Evolutionary conservation across 2,797 vertebrate species (phyloP), one percentile per base, ranked within the genome.

Genomic region (Spea hammondii): DNA sequence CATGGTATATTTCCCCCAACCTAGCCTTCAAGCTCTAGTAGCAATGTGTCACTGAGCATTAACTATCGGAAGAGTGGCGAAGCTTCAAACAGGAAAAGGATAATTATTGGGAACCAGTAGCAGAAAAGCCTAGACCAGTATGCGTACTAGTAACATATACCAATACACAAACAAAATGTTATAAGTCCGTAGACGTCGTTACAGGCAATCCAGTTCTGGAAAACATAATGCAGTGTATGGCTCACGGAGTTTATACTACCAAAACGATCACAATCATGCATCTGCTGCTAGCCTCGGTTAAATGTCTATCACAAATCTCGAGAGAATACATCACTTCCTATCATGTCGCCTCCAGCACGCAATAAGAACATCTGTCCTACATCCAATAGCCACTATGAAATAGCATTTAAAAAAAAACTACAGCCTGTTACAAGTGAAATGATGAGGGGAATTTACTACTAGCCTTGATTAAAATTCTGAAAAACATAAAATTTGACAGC

Each of bases 261-360:
- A 76, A 59, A 76, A 51, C 51, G 11, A 71, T 57, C 8, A 65
- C 49, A 71, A 80, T 17, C 46, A 17, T 65, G 54, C 79, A 80
- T 80, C 66, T 75, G 79, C 68, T 54, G 8, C 57, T 75, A 65
- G 57, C 45, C 17, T 44, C 74, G 49, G 72, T 48, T 53, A 69
- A 79, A 65, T 69, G 78, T 70, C 66, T 65, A 66, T 76, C 76
- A 76, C 67, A 80, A 65, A 60, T 76, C 73, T 66, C 73, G 66
- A 8, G 73, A 76, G 73, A 50, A 51, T 71, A 76, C 73, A 80
- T 75, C 14, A 80, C 72, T 76, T 80, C 73, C 73, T 11, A 70
- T 66, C 51, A 72, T 17, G 69, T 65, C 47, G 8, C 14, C 64
- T 8, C 17, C 68, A 50, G 51, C 50, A 70, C 14, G 73, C 45